Evolutionary conservation across 2,797 vertebrate genomes (phyloP).

Genomic region (Tangara arthus): DNA sequence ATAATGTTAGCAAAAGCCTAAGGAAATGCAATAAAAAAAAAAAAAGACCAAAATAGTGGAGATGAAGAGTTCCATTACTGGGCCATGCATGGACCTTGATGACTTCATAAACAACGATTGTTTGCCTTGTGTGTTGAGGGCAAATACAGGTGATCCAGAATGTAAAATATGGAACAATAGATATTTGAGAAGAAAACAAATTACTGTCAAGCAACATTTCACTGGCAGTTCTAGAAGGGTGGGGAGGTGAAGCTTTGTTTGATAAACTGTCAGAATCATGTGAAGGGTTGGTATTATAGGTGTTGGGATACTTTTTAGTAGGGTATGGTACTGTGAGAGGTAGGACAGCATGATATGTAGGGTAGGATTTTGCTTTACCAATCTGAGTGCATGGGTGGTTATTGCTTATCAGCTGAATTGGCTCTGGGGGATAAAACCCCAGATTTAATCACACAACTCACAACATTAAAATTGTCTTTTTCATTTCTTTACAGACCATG

Average conservation of each 20-base stretch:
- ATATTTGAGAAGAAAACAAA: background rate
- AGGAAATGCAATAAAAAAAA: background rate
- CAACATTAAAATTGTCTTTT: background rate
- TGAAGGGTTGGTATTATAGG: background rate
- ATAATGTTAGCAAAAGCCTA: background rate
- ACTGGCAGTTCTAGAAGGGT: background rate
- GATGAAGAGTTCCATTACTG: background rate
- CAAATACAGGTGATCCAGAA: background rate
- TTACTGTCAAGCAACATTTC: background rate
- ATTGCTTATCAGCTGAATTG: background rate
- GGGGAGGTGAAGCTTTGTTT: background rate
- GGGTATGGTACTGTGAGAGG: no score
- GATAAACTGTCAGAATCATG: background rate
- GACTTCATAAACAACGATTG: background rate
- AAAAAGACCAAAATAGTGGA: background rate
- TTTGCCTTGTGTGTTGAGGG: background rate
- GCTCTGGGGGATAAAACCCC: background rate
- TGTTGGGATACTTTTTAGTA: background rate
- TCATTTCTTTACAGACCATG: background rate
- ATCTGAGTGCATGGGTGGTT: background rate
- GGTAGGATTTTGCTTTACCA: background rate
- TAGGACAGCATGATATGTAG: background rate
- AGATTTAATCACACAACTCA: background rate
- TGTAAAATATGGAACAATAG: background rate
- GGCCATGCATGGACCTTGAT: background rate